Percentiles rank a stretch among this genome's conserved stretches.
phyloP scores from a whole-genome alignment of 2,888 invertebrate species.

The Polia nebulosa region DNA sequence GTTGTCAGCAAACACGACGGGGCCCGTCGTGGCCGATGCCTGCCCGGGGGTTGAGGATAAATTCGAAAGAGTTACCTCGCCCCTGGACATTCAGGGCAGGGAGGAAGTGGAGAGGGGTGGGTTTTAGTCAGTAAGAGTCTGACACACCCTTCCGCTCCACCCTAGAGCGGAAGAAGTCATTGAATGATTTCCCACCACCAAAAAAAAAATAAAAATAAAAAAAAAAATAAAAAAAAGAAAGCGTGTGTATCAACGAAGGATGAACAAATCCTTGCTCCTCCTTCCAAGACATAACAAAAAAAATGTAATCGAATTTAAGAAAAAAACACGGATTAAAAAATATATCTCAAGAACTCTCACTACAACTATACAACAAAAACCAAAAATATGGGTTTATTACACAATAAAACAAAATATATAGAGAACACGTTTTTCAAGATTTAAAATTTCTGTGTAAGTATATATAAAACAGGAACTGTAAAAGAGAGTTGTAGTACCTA shows the following conservation, averaged over 20 bases:
- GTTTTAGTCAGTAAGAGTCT: too few species aligned
- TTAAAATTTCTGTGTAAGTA: neutral
- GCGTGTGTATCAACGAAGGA: neutral
- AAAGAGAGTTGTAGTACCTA: neutral
- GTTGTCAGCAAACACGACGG: too few species aligned
- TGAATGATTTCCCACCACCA: too few species aligned
- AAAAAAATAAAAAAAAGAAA: too few species aligned
- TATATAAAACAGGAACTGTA: neutral
- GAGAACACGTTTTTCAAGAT: neutral
- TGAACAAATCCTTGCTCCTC: neutral
- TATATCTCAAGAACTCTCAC: conserved; percentile 7
- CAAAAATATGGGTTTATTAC: conserved; percentile 21
- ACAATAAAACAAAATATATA: conserved; percentile 15
- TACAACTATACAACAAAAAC: conserved; percentile 12
- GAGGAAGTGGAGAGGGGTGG: too few species aligned
- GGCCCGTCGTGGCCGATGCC: too few species aligned
- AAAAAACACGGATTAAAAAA: conserved; percentile 1
- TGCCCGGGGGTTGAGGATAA: too few species aligned
- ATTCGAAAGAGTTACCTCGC: too few species aligned
- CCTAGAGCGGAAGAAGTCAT: too few species aligned
- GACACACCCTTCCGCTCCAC: too few species aligned
- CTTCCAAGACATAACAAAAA: neutral
- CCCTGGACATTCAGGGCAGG: too few species aligned
- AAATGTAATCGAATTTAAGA: neutral
- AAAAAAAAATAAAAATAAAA: too few species aligned